Base-by-base conservation (phyloP, 2,797 vertebrate genomes). In the Trematomus bernacchii region DNA sequence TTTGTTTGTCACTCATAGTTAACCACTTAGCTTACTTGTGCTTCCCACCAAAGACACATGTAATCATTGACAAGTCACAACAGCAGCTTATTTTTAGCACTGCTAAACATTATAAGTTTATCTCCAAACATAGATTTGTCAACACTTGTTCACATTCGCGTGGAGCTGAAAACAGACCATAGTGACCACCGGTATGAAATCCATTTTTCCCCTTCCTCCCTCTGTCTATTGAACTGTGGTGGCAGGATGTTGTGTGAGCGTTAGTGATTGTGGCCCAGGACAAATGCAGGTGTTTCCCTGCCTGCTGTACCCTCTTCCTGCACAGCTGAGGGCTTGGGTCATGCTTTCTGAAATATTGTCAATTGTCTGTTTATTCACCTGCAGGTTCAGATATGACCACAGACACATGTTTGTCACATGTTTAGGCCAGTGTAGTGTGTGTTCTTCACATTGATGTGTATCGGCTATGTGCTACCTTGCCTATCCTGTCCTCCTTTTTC, bases 251-350 rank as follows among this genome's bases (percentile, higher is more conserved):
- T 53, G 87, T 84, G 74, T 80, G 89, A 87, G 76, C n/a, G 71
- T 57, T 86, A 68, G 58, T 60, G 93, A 93, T 93, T 92, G 92
- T 88, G 76, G 71, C 75, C 48, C 62, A 71, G 87, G 85, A 93
- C 90, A 93, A 94, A 94, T 91, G 91, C 94, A 94, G 94, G 93
- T 95, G 95, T 87, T 95, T 95, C 94, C 95, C 88, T 40, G 71
- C 73, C 23, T 10, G 80, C 74, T 82, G 79, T 79, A 58, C 67
- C 77, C 68, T 83, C 80, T 93, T 94, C 93, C 94, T 93, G 89
- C 69, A 55, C 87, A 91, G 89, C 88, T 84, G 87, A 88, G 76
- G 52, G 52, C 21, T 67, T 51, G 69, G 64, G 62, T 84, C 84
- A 51, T 55, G 54, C 63, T 54, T 58, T 73, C 82, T 60, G 62